Conservation (phyloP, 2,113 vertebrate genomes). For the Danionella cerebrum region DNA sequence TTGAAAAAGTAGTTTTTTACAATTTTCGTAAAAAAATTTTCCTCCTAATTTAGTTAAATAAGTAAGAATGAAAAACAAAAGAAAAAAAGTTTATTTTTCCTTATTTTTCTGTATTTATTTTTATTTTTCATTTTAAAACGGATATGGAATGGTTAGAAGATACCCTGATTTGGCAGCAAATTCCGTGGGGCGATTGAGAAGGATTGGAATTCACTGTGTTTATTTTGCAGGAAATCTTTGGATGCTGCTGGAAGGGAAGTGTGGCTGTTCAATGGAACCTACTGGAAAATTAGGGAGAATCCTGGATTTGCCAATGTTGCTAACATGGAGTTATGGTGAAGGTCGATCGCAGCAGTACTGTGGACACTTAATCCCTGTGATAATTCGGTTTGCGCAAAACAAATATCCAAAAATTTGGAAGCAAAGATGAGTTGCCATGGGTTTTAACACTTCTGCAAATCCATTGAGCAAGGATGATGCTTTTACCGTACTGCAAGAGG, state of each 20-base stretch:
- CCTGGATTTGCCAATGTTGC: slow-evolving; percentile 70
- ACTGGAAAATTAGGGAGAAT: slow-evolving; percentile 72
- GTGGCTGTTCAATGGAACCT: slow-evolving; percentile 72
- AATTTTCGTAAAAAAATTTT: too few relatives aligned
- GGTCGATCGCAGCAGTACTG: not conserved
- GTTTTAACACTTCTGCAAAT: not conserved
- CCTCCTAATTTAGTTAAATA: too few relatives aligned
- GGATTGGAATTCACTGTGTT: not conserved
- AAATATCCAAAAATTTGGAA: slow-evolving; percentile 1
- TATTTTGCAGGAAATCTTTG: slow-evolving; percentile 51
- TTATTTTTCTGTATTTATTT: too few relatives aligned
- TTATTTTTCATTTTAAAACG: too few relatives aligned
- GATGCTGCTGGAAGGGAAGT: slow-evolving; percentile 67
- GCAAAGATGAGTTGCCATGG: slow-evolving; percentile 47
- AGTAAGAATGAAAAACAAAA: too few relatives aligned
- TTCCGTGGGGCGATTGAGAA: too few relatives aligned
- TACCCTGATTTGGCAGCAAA: too few relatives aligned
- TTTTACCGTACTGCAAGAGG: not conserved
- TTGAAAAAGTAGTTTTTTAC: too few relatives aligned
- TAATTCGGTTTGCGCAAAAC: not conserved
- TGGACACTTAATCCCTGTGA: not conserved
- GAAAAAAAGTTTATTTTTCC: too few relatives aligned
- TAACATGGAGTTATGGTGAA: slow-evolving; percentile 69
- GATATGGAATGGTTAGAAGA: too few relatives aligned
- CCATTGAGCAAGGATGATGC: slow-evolving; percentile 44